Evolutionary conservation across 2,888 invertebrate genomes (phyloP).

Genomic region (Priocnemis perturbator): DNA sequence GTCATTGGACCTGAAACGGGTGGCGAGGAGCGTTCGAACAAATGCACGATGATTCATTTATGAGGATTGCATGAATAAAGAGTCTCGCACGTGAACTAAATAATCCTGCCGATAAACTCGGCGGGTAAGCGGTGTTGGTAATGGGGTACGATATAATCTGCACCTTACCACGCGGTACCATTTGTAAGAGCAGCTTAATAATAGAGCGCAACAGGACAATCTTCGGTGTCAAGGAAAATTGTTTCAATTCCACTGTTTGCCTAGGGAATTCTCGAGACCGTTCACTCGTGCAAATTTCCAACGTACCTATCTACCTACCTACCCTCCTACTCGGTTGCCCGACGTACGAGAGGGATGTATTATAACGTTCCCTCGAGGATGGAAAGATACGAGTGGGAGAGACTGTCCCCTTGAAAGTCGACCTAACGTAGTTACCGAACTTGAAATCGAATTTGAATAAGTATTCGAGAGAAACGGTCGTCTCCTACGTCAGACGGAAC

Average conservation of each 20-base stretch:
- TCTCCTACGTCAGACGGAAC: too few species aligned
- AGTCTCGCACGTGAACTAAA: conserved; percentile 34
- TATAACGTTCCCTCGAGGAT: conserved; percentile 14
- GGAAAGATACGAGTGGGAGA: conserved; percentile 7
- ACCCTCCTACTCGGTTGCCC: not conserved
- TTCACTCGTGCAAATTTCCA: conserved; percentile 37
- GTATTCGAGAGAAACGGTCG: conserved; percentile 21
- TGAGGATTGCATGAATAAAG: conserved; percentile 45
- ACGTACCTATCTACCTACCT: too few species aligned
- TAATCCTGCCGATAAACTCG: conserved; percentile 18
- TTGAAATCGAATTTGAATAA: conserved; percentile 44
- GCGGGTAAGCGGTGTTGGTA: conserved; percentile 15
- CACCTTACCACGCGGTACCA: not conserved
- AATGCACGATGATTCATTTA: conserved; percentile 51
- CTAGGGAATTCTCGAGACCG: conserved; percentile 15
- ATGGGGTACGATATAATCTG: too few species aligned
- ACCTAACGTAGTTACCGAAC: conserved; percentile 26
- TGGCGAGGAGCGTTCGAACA: conserved; percentile 20
- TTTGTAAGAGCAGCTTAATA: not conserved
- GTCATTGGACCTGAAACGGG: conserved; percentile 42
- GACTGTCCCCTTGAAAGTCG: conserved; percentile 17
- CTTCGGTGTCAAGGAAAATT: not conserved
- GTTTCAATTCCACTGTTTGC: not conserved
- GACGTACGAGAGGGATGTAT: conserved; percentile 17
- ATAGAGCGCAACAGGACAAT: too few species aligned